These are phyloP conservation scores for Oligia strigilis DNA, from an alignment of 2,888 invertebrate species.

Conservation along the genomic window DNA sequence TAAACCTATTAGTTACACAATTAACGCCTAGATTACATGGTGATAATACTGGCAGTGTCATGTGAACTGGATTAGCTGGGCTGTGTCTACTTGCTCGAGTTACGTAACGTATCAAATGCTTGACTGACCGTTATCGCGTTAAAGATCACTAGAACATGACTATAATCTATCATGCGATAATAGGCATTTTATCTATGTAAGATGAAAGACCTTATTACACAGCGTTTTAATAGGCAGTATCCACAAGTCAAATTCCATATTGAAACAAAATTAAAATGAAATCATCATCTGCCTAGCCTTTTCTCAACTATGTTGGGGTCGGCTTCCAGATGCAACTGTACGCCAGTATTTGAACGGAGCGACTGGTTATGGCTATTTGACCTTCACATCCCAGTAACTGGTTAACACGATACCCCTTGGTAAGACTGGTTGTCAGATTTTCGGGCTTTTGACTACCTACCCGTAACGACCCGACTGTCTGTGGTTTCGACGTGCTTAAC, in stretches of 20 bases:
- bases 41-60: slow-evolving; percentile 21
- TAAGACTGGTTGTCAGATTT: background rate
- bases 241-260: background rate
- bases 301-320: background rate
- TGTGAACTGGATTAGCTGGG: slow-evolving; percentile 45
- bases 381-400: background rate
- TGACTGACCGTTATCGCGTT: slow-evolving; percentile 35
- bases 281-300: background rate
- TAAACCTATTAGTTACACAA: slow-evolving; percentile 43
- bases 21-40: slow-evolving; percentile 37
- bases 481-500: background rate
- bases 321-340: background rate
- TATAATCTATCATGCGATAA: background rate
- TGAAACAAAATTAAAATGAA: background rate
- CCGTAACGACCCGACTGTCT: background rate
- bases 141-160: slow-evolving; percentile 16
- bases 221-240: background rate
- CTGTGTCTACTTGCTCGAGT: slow-evolving; percentile 29
- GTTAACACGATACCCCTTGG: background rate
- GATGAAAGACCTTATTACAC: background rate
- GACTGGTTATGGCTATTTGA: background rate
- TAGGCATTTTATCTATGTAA: background rate
- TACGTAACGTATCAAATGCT: slow-evolving; percentile 44
- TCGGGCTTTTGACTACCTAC: no score
- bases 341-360: background rate